phyloP scores from a whole-genome alignment of 1,140 invertebrate genomes.

The Eufriesea mexicana region DNA sequence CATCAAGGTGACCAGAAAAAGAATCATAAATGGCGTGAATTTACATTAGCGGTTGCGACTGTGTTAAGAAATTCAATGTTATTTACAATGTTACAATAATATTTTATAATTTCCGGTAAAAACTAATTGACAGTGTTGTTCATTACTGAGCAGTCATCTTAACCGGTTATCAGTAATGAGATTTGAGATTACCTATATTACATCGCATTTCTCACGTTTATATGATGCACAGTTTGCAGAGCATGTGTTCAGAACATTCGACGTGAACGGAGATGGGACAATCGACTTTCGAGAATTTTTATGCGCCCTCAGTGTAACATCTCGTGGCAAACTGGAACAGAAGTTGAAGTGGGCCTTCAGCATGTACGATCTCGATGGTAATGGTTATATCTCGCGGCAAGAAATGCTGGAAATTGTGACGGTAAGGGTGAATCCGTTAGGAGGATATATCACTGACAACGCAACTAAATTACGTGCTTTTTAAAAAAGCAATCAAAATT shows the following conservation, averaged over 20 bases:
- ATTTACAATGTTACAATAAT: too few relatives aligned
- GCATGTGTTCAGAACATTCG: constrained; percentile 99
- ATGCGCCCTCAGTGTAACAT: constrained; percentile 97
- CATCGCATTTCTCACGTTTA: neutral
- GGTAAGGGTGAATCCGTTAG: constrained; percentile 84
- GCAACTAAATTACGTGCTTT: neutral
- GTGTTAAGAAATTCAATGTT: too few relatives aligned
- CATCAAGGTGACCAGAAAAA: too few relatives aligned
- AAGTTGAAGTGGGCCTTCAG: constrained; percentile 99
- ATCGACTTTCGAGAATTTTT: constrained; percentile 99
- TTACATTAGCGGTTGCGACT: too few relatives aligned
- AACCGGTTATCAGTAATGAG: too few relatives aligned
- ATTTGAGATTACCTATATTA: neutral
- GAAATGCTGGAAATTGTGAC: constrained; percentile 98
- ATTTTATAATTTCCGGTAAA: too few relatives aligned
- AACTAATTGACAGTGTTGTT: neutral
- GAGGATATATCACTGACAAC: neutral
- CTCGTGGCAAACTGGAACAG: constrained; percentile 97
- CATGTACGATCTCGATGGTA: constrained; percentile 97
- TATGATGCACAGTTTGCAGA: constrained; percentile 91
- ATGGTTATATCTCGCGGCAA: constrained; percentile 96
- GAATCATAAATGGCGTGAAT: too few relatives aligned
- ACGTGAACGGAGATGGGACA: constrained; percentile 98
- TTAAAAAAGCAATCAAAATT: neutral
- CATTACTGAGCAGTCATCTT: neutral